Conservation (phyloP, 2,797 vertebrate genomes). For the Remorina albescens region DNA sequence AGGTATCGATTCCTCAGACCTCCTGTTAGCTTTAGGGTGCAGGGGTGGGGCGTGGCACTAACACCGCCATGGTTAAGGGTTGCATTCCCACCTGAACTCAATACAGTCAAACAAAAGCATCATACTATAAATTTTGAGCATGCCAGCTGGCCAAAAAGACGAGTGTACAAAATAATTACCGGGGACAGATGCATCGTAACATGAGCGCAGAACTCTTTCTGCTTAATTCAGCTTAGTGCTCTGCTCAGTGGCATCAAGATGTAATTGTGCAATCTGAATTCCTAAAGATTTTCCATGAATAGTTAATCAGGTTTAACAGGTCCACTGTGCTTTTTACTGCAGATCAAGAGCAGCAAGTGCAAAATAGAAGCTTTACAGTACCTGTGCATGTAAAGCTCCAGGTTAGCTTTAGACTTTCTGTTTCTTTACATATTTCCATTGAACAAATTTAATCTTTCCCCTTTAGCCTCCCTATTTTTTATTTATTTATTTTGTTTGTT, state of each 20-base stretch:
- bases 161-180: constrained; percentile 5
- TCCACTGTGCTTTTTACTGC: background rate
- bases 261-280: background rate
- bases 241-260: background rate
- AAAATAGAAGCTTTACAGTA: background rate
- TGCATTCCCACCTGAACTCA: constrained; percentile 53
- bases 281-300: background rate
- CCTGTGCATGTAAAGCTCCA: background rate
- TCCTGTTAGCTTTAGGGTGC: constrained; percentile 70
- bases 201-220: background rate
- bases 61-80: constrained; percentile 38
- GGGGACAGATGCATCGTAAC: background rate
- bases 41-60: constrained; percentile 50
- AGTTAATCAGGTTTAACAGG: background rate
- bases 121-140: constrained; percentile 14
- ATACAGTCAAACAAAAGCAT: constrained; percentile 41
- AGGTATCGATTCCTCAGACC: constrained; percentile 75
- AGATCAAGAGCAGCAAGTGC: background rate
- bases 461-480: no score
- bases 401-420: no score
- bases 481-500: background rate
- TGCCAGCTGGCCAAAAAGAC: constrained; percentile 12
- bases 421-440: background rate
- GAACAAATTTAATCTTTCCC: background rate
- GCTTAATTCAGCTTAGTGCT: background rate